These are phyloP conservation scores for Drosophila lacicola DNA, from an alignment of 2,888 invertebrate species.

Conservation along the genomic window DNA sequence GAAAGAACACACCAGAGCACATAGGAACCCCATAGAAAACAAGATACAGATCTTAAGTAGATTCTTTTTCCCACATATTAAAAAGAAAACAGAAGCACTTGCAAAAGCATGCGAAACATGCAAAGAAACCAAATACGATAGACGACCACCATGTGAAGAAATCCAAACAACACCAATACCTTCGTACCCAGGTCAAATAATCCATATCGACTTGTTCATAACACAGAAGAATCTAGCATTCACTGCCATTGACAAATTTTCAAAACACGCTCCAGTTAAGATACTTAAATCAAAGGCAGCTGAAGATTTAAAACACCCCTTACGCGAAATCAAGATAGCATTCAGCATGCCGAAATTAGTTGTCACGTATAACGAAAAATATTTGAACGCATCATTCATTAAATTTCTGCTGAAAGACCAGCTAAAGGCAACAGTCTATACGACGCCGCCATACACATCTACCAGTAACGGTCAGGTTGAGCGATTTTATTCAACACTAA, in stretches of 20 bases:
- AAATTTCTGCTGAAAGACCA: conserved; percentile 42
- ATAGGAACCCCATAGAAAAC: no score
- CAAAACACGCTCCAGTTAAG: conserved; percentile 2
- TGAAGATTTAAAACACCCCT: conserved; percentile 1
- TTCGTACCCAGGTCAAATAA: neutral
- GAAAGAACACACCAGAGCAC: no score
- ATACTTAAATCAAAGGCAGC: conserved; percentile 9
- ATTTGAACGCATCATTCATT: conserved; percentile 13
- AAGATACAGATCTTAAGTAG: no score
- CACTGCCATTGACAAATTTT: conserved; percentile 2
- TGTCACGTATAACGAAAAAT: conserved; percentile 23
- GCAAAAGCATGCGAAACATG: no score
- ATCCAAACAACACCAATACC: neutral
- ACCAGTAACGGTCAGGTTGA: conserved; percentile 24
- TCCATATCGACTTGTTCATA: neutral
- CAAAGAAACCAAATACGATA: no score
- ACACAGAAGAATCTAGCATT: neutral
- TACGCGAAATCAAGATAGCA: neutral
- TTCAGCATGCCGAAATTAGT: conserved; percentile 31
- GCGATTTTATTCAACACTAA: conserved; percentile 49
- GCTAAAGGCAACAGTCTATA: conserved; percentile 20
- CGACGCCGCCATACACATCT: neutral
- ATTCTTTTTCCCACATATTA: no score
- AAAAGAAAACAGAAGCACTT: no score
- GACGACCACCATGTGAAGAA: neutral